Base-by-base conservation (phyloP, 2,113 vertebrate genomes). In the Lasiurus cinereus region DNA sequence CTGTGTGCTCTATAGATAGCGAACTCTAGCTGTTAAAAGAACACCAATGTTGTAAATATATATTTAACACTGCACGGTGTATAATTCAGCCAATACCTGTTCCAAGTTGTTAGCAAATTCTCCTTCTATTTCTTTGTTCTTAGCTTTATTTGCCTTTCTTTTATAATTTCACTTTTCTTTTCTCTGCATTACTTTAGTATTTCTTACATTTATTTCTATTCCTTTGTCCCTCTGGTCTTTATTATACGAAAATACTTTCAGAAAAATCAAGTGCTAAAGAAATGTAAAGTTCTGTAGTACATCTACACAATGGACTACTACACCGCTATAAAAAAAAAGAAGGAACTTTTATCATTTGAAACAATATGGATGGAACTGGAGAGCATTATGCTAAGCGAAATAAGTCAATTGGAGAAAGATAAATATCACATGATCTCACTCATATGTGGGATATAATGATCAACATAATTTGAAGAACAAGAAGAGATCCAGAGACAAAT, bases 51-150 rank as follows among this genome's bases (percentile, higher is more conserved):
- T 39, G 29, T 72, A 86, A 96, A 80, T 91, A 94, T 46, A 78
- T 90, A 83, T 6, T 88, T 87, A 78, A 66, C 31, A 80, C 31
- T 93, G 15, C 46, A 31, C 5, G 6, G 16, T 84, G 29, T 54
- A 2, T 56, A 91, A 50, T 29, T 94, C 86, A 87, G 43, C 27
- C 67, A 94, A 91, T 31, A 86, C 52, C 36, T 48, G 3, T 31
- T 94, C 19, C 36, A 89, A 73, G 36, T 39, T 66, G 8, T 46
- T 88, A 93, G n/a, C 50, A 86, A 86, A 24, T 59, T 78, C 14
- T 84, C n/a, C 39, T 92, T 93, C 52, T 18, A 46, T 82, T 80
- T 91, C 24, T 77, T 95, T 92, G 50, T 90, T 74, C 33, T 89
- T 90, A 22, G 43, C 31, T 94, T 70, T 86, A 16, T 5, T 91